Evolutionary conservation across 2,888 invertebrate genomes (phyloP), one percentile per base, ranked within the genome.

Genomic region (Eristalis arbustorum): DNA sequence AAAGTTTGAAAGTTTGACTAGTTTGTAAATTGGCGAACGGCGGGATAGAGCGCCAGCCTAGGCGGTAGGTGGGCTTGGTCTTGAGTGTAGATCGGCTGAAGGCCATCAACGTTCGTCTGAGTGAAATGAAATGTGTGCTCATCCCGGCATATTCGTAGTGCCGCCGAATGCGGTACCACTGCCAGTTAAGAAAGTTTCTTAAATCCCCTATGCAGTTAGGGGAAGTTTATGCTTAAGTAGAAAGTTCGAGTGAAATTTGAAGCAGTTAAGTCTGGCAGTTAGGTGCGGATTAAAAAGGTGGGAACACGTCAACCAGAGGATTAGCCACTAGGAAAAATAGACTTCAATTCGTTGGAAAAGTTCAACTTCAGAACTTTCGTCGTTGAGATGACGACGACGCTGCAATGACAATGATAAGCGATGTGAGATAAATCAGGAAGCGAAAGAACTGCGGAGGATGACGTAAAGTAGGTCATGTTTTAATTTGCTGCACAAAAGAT

Each of bases 121-220:
- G 61, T 68, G 62, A 76, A 76, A 56, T 68, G 62, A 77, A 71
- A 34, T 40, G 63, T 64, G 57, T 18, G 13, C 56, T 18, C 25
- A 28, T 59, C 22, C n/a, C 49, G 6, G n/a, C 49, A 18, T 18
- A 49, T 49, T 49, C 18, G 49, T 49, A 49, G 49, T 49, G 49
- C n/a, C 42, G 5, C n/a, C 5, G 42, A 42, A 42, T 42, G 42
- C 42, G n/a, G 42, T 42, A 42, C 40, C 10, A 22, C 5, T 0
- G 18, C 42, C 23, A 56, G 34, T 56, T 22, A 49, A 56, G 37
- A 71, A 77, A 64, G 63, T 63, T 71, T 64, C n/a, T 13, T 64
- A 71, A 71, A 71, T 77, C 77, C 69, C 77, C 23, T 63, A 57
- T 77, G 69, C 63, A 64, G 77, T 71, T 77, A 63, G 57, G 71